A percentile compares a stretch with the other conserved stretches of the same genome.
Evolutionary conservation across 1,140 invertebrate genomes (phyloP).

Genomic region (Tetragnatha versicolor): DNA sequence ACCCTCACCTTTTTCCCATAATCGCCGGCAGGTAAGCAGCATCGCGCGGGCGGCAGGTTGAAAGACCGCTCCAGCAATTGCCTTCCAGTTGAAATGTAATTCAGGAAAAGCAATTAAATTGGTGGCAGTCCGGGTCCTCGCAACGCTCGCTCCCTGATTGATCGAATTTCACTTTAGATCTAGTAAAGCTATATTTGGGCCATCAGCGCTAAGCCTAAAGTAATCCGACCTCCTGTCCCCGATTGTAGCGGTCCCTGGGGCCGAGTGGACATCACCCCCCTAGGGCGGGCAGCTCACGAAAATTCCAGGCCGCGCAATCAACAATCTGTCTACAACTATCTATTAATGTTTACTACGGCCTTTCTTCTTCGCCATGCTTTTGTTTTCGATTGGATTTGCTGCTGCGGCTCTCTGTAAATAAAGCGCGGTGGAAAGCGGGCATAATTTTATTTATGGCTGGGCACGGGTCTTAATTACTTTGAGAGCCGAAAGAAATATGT

Average conservation of each 20-base stretch:
- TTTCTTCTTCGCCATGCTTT: too few species aligned
- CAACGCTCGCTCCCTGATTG: conserved; percentile 50
- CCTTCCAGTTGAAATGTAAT: conserved; percentile 52
- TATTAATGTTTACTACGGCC: conserved; percentile 50
- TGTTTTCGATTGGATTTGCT: conserved; percentile 13
- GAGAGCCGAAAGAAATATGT: too few species aligned
- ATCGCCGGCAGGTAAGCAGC: too few species aligned
- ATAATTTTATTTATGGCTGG: too few species aligned
- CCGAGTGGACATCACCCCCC: conserved; percentile 46
- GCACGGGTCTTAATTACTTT: too few species aligned
- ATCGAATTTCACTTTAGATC: conserved; percentile 55
- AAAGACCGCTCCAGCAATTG: conserved; percentile 28
- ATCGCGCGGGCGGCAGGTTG: conserved; percentile 26
- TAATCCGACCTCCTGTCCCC: conserved; percentile 50
- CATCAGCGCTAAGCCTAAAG: conserved; percentile 52
- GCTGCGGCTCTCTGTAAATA: conserved; percentile 7
- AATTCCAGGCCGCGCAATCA: conserved; percentile 44
- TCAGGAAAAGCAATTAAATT: conserved; percentile 52
- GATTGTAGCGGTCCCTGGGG: conserved; percentile 52
- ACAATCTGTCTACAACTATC: conserved; percentile 53
- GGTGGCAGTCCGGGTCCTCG: conserved; percentile 35
- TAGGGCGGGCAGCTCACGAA: conserved; percentile 41
- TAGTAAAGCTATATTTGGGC: conserved; percentile 54
- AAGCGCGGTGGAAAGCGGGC: conserved; percentile 10
- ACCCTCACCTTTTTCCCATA: too few species aligned